Evolutionary conservation across 1,140 invertebrate species (phyloP).

Genomic region (Achroia grisella): DNA sequence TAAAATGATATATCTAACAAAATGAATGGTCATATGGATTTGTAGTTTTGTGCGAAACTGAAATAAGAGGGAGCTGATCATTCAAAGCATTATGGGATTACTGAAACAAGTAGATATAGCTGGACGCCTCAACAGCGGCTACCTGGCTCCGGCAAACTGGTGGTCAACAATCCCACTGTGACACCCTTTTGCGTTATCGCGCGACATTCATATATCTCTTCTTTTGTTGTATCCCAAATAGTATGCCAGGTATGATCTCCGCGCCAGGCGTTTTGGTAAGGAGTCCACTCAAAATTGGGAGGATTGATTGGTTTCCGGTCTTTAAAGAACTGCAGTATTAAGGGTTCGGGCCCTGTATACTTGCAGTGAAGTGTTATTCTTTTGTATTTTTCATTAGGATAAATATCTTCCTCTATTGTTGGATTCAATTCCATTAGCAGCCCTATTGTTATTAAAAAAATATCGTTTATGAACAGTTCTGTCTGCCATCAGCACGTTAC

Average conservation of each 20-base stretch:
- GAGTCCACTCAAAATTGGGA: constrained; percentile 34
- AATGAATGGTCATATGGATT: neutral
- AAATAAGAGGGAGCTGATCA: too few species aligned
- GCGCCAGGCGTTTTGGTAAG: constrained; percentile 41
- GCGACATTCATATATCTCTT: constrained; percentile 46
- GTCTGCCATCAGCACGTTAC: neutral
- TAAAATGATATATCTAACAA: too few species aligned
- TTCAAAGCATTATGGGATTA: constrained; percentile 5
- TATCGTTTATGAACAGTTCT: neutral
- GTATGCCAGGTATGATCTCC: constrained; percentile 41
- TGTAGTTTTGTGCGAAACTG: too few species aligned
- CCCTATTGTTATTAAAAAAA: constrained; percentile 25
- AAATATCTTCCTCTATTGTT: constrained; percentile 27
- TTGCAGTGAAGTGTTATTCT: constrained; percentile 51
- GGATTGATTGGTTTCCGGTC: constrained; percentile 31
- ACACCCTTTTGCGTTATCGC: constrained; percentile 44
- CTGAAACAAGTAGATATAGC: neutral
- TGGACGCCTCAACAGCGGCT: constrained; percentile 9
- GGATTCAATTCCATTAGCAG: constrained; percentile 60
- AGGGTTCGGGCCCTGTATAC: constrained; percentile 48
- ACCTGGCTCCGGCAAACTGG: constrained; percentile 54
- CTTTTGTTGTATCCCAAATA: constrained; percentile 40
- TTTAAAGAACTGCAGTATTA: constrained; percentile 50
- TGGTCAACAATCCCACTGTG: constrained; percentile 48
- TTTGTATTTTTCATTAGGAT: constrained; percentile 17